phyloP scores from a whole-genome alignment of 2,888 invertebrate genomes.

The Apoda limacodes region DNA sequence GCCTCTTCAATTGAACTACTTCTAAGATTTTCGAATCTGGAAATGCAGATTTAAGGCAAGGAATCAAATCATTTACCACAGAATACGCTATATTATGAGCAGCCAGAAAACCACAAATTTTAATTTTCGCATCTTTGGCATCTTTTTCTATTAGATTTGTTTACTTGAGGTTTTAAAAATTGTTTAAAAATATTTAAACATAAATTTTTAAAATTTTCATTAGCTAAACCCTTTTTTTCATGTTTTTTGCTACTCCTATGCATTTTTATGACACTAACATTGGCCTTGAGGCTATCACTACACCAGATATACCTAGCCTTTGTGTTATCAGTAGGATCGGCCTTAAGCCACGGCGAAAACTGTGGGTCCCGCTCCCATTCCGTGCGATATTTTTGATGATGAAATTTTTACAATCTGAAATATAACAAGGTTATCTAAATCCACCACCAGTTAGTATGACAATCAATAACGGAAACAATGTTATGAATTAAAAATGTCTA shows the following conservation, averaged over 20 bases:
- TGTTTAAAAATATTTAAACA: too few relatives aligned
- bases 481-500: too few relatives aligned
- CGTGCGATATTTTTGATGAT: background rate
- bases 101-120: slow-evolving; percentile 6
- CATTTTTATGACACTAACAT: too few relatives aligned
- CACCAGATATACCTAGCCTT: slow-evolving; percentile 1
- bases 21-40: slow-evolving; percentile 5
- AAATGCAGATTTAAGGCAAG: slow-evolving; percentile 4
- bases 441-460: background rate
- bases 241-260: too few relatives aligned
- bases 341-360: slow-evolving; percentile 1
- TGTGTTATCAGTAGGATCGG: background rate
- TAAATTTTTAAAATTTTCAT: too few relatives aligned
- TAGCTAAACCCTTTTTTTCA: too few relatives aligned
- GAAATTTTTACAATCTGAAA: background rate
- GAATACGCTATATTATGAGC: slow-evolving; percentile 4
- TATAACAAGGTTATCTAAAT: too few relatives aligned
- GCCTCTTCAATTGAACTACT: background rate
- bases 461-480: too few relatives aligned
- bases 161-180: too few relatives aligned
- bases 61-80: slow-evolving; percentile 4
- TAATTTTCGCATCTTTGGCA: slow-evolving; percentile 5
- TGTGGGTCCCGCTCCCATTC: slow-evolving; percentile 1
- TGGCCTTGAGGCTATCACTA: too few relatives aligned
- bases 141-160: too few relatives aligned